Percentiles rank a stretch among this genome's conserved stretches.
Evolutionary conservation across 1,140 invertebrate species (phyloP).

Genomic region (Leptinotarsa lineolata): DNA sequence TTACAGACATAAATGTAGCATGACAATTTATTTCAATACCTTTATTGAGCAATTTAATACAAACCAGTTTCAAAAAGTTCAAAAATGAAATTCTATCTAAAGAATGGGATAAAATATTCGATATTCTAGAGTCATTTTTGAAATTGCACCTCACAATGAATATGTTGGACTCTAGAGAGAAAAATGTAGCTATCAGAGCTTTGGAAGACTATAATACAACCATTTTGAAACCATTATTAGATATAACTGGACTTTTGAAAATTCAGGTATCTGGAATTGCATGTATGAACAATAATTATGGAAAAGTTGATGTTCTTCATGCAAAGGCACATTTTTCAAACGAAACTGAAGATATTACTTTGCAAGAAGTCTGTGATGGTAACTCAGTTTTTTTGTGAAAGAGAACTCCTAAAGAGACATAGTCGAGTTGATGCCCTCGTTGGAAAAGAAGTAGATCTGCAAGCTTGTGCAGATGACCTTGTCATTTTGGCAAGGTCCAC

Average conservation of each 20-base stretch:
- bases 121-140: conserved; percentile 72
- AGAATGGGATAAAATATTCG: conserved; percentile 64
- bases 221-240: conserved; percentile 55
- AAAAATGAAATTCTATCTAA: conserved; percentile 50
- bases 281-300: conserved; percentile 60
- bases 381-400: conserved; percentile 57
- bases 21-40: conserved; percentile 83
- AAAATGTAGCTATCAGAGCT: conserved; percentile 58
- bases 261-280: conserved; percentile 58
- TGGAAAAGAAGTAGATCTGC: too few species aligned
- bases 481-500: too few species aligned
- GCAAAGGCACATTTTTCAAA: conserved; percentile 58
- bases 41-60: conserved; percentile 62
- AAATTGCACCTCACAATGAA: conserved; percentile 80
- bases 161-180: conserved; percentile 71
- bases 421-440: too few species aligned
- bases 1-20: conserved; percentile 63
- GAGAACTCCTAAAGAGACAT: too few species aligned
- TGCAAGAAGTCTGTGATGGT: conserved; percentile 56
- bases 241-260: conserved; percentile 46
- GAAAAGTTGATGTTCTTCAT: conserved; percentile 58
- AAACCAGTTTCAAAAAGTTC: conserved; percentile 65
- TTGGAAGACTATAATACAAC: conserved; percentile 59
- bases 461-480: too few species aligned
- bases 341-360: conserved; percentile 48